Conservation (phyloP, 2,888 invertebrate genomes). For the Leptinotarsa tumamoca region DNA sequence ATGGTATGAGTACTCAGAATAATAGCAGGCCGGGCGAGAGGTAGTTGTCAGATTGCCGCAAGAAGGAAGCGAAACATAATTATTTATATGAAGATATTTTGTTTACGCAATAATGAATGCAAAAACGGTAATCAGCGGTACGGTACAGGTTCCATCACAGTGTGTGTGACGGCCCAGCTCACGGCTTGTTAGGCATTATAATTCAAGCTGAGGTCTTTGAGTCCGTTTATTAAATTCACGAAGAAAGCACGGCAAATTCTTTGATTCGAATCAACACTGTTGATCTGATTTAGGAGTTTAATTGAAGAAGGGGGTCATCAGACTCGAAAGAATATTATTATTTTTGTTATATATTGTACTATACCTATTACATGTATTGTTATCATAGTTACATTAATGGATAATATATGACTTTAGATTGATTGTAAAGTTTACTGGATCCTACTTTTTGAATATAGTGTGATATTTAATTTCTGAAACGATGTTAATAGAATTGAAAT, state of each 20-base stretch:
- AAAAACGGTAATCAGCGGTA: slow-evolving; percentile 34
- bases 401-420: too few species aligned
- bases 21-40: slow-evolving; percentile 20
- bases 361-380: too few species aligned
- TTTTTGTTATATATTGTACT: too few species aligned
- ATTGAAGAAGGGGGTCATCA: too few species aligned
- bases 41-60: slow-evolving; percentile 20
- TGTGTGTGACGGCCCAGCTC: slow-evolving; percentile 13
- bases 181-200: slow-evolving; percentile 17
- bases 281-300: background rate
- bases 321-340: too few species aligned
- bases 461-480: too few species aligned
- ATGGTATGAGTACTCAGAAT: slow-evolving; percentile 10
- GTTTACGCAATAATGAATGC: slow-evolving; percentile 36
- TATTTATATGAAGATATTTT: slow-evolving; percentile 34
- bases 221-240: background rate
- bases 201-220: background rate
- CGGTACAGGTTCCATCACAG: slow-evolving; percentile 23
- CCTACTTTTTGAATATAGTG: too few species aligned
- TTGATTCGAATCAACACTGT: background rate
- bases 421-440: too few species aligned
- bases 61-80: slow-evolving; percentile 31
- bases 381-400: too few species aligned
- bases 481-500: too few species aligned
- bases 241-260: background rate